Base-by-base conservation (phyloP, 2,113 vertebrate genomes). In the Poeciliopsis prolifica region DNA sequence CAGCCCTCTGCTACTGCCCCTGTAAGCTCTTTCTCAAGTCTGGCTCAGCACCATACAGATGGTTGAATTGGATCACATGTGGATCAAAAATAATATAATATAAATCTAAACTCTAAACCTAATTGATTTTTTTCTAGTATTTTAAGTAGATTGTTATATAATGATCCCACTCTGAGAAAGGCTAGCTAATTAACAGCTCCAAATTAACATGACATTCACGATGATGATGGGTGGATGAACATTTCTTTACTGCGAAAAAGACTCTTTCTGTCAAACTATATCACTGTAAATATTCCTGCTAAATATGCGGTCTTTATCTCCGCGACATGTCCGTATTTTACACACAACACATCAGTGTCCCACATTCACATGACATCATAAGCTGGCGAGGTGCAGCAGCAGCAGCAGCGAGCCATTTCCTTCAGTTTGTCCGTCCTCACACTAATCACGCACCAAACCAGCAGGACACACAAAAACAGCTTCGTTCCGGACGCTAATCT, bases 351-450 rank as follows among this genome's bases (percentile, higher is more conserved):
- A 58, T 58, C 17, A 58, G 22, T 58, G 51, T 24, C 51, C 19
- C 44, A 48, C 35, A 28, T 67, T 17, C 13, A 44, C 65, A 44
- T 37, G 44, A 51, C 40, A 28, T 6, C 35, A 60, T 31, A 60
- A n/a, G 30, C 40, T 28, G 70, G 8, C 24, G 10, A 63, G 22
- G 44, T 31, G 28, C 37, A n/a, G 14, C 35, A 42, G 13, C 37
- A 24, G 58, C 26, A 42, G 12, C 37, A 24, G 58, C 26, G 4
- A 13, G 15, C 14, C 37, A 13, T 12, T 64, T 58, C 58, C 65
- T 13, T 42, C 68, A 40, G 48, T 81, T 75, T 72, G 14, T n/a
- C 51, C 31, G 64, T 51, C 44, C 31, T 44, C 30, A 72, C 19
- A 51, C 8, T 7, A 10, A 58, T 58, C 30, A 60, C 72, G 19